A percentile compares a stretch with the other conserved stretches of the same genome.
These are phyloP conservation scores for Psittacula cyanocephala DNA, from an alignment of 2,113 vertebrate species.

Conservation along the genomic window DNA sequence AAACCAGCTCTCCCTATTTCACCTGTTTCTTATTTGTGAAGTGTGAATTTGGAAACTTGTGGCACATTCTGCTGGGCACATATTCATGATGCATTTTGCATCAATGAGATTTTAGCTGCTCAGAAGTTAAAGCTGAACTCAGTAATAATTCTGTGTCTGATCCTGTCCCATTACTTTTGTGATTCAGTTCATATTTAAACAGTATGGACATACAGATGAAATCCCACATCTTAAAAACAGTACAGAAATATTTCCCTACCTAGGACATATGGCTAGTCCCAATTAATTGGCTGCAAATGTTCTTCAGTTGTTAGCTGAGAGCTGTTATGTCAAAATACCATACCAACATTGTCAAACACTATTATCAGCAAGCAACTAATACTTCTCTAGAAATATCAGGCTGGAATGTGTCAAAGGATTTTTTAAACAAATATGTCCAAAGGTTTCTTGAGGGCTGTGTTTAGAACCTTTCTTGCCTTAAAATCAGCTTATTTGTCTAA, in stretches of 20 bases:
- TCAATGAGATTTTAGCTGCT: background rate
- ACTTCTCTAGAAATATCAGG: background rate
- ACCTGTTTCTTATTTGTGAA: background rate
- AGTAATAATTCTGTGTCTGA: background rate
- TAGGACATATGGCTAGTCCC: background rate
- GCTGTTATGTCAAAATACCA: accelerated
- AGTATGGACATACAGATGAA: background rate
- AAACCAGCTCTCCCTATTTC: background rate
- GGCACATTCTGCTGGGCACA: background rate
- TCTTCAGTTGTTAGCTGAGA: background rate
- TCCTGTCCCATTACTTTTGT: background rate
- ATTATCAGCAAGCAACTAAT: background rate
- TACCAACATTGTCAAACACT: background rate
- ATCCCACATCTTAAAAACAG: background rate
- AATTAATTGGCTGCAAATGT: background rate
- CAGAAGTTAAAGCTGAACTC: background rate
- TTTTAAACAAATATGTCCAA: background rate
- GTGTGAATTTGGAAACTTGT: accelerated
- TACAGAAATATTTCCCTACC: background rate
- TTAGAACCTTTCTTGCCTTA: background rate
- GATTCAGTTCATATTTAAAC: background rate
- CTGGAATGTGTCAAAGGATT: background rate
- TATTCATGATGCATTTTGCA: accelerated
- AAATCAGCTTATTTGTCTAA: background rate
- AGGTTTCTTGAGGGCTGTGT: background rate